Evolutionary conservation across 2,797 vertebrate species (phyloP), one percentile per base, ranked within the genome.

Genomic region (Mergus octosetaceus): DNA sequence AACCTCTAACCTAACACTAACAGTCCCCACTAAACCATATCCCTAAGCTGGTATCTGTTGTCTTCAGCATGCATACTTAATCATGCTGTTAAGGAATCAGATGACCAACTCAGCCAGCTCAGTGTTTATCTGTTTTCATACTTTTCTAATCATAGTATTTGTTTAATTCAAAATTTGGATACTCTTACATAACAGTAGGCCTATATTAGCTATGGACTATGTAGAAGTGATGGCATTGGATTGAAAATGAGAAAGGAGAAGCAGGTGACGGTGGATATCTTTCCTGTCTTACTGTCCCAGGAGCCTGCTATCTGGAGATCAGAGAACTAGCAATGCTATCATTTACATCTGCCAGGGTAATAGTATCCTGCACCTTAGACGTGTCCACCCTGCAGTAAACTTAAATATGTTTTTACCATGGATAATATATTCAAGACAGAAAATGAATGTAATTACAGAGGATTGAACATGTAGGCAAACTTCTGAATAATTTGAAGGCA

Each of bases 311-410:
- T 64, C 45, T 83, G 34, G 57, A 94, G 80, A 91, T 87, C 80
- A 94, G 74, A 87, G 88, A 71, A 61, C 80, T 70, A 32, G 41
- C 58, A 73, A 82, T 94, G 80, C 18, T 11, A 22, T 88, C 65
- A 32, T 90, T 95, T 80, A 69, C 38, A 80, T 89, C 72, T 95
- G 89, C 78, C 90, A 94, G 84, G 49, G 62, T 85, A 90, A 78
- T 85, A 25, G 62, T 69, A 83, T 79, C 81, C 64, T 90, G 79
- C 54, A 87, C 75, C 72, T 90, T 85, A 92, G 84, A 64, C 62
- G 61, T 87, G 75, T 87, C 88, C 78, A 87, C 81, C 81, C 72
- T 72, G 17, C 78, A 85, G 38, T 69, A 83, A 75, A 65, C 54
- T 90, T 68, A 10, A 45, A 47, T 45, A 36, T 4, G 24, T 61